Evolutionary conservation across 2,888 invertebrate species (phyloP), one percentile per base, ranked within the genome.

Genomic region (Lithophane socia): DNA sequence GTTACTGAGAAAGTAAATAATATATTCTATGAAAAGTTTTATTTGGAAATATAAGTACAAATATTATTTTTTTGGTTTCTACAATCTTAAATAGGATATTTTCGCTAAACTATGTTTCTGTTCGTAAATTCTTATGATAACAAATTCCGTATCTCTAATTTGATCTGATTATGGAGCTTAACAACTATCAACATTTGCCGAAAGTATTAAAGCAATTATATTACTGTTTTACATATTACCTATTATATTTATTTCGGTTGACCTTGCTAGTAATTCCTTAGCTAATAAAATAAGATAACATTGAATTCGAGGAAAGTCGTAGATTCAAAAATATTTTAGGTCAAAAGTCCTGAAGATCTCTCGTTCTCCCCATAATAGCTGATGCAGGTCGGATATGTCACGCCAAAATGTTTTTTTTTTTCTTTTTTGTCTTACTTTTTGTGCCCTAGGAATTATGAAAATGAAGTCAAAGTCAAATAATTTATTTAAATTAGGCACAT

Each of bases 81-180:
- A 5, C 37, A 37, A 37, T 37, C 37, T 37, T 37, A 37, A 37
- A 37, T 37, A 5, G 0, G 37, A 37, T 37, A 37, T 5, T 37
- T 37, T 21, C 13, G 7, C 52, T 21, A 10, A 16, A 60, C 21
- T 60, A 7, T 56, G 61, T 66, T 66, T 61, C 37, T 2, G 56
- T 37, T 47, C 16, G 3, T n/a, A 47, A 58, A 83, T 24, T 70
- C 58, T 21, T 63, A 10, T 65, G 69, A 81, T 81, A 84, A 79
- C 68, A 66, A 18, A 21, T 3, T 29, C 3, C 21, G 0, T 81
- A 81, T 81, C 80, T 29, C 3, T 61, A 44, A 84, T 65, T 56
- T 73, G 60, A 84, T 81, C 64, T 44, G 72, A 81, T 79, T 84
- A 16, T 47, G 60, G 21, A 47, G 64, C 72, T 84, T 72, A 72